Evolutionary conservation across 1,140 invertebrate species (phyloP), one percentile per base, ranked within the genome.

Genomic region (Drosophila biarmipes): DNA sequence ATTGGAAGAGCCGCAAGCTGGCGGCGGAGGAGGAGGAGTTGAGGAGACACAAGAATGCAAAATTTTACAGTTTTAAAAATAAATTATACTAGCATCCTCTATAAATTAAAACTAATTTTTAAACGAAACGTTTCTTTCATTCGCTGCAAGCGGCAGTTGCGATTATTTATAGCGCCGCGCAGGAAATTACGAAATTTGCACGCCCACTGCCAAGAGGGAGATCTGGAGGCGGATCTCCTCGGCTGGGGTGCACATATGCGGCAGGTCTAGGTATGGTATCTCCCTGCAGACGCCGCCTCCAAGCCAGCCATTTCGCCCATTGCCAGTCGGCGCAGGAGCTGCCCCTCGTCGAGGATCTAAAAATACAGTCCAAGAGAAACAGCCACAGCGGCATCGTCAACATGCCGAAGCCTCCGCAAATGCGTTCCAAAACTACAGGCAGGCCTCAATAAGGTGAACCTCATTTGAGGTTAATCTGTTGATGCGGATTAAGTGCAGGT

Each of bases 11-110:
- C 58, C 79, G 48, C 48, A 19, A 21, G 27, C 45, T 69, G 80
- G 84, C 78, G 82, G 52, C 57, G 63, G 24, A 52, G 79, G 78
- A 52, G 79, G 78, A 82, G 63, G 55, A 85, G 57, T 86, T 62
- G 49, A 85, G 72, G 61, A 78, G 57, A 86, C 74, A 59, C 57
- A 87, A 87, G 66, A 58, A 78, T 81, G 62, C 82, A 49, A 86
- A 86, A 86, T 86, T 86, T 77, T 82, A 86, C 71, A 86, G 79
- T 82, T 62, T 78, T 78, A 72, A 69, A 82, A 76, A 68, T 76
- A 73, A 85, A 80, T 76, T 69, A 71, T 69, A 68, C 42, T 86
- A 86, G 84, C 57, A 82, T 89, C 82, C 84, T 82, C 72, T 78
- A 82, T 69, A 78, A 82, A 82, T 78, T 82, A 82, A 89, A 64